These are phyloP conservation scores for Lanius collurio DNA, from an alignment of 2,113 vertebrate species.

Conservation along the genomic window DNA sequence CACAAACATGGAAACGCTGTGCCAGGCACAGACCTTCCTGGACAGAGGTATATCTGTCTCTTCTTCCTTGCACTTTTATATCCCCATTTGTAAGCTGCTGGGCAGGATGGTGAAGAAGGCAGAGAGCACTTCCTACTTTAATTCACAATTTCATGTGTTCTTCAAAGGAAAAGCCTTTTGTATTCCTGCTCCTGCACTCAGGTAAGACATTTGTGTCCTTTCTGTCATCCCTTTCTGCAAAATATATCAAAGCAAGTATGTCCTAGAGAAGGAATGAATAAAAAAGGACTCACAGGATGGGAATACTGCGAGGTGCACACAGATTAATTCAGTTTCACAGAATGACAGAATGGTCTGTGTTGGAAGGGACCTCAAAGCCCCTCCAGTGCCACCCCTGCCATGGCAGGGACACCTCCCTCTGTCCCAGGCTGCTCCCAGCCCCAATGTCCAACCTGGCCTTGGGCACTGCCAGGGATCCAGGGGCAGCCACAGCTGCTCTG, in stretches of 20 bases:
- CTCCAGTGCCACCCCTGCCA: accelerated
- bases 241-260: not conserved
- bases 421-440: not conserved
- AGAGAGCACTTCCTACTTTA: not conserved
- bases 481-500: not conserved
- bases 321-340: not conserved
- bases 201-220: not conserved
- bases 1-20: not conserved
- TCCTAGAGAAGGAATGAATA: not conserved
- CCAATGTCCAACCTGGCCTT: not conserved
- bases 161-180: not conserved
- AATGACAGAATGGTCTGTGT: not conserved
- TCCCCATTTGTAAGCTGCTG: not conserved
- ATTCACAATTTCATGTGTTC: not conserved
- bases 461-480: not conserved
- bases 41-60: not conserved
- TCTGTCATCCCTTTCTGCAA: not conserved
- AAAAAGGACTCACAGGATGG: not conserved
- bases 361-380: accelerated
- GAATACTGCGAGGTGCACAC: conserved; percentile 49
- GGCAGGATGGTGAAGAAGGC: not conserved
- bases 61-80: not conserved
- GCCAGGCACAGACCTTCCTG: not conserved
- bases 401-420: not conserved
- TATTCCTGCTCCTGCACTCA: not conserved